Evolutionary conservation across 2,797 vertebrate species (phyloP).

Genomic region (Holocentrus rufus): DNA sequence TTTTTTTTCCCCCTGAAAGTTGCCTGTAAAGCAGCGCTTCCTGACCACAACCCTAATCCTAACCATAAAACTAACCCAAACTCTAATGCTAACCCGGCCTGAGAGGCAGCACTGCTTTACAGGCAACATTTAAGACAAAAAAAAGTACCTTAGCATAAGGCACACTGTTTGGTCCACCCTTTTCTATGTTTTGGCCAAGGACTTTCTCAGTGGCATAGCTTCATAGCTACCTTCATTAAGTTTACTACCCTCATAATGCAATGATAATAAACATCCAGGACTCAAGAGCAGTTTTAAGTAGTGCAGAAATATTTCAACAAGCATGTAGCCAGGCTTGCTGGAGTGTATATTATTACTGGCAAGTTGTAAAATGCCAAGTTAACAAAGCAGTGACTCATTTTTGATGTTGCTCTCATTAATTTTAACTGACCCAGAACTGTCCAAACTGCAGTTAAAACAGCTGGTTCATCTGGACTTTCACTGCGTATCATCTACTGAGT

Average conservation of each 20-base stretch:
- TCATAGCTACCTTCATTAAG: conserved; percentile 8
- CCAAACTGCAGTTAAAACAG: neutral
- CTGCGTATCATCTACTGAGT: neutral
- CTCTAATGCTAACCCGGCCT: too few species aligned
- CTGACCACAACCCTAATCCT: too few species aligned
- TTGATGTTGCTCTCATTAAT: conserved; percentile 37
- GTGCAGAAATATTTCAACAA: conserved; percentile 41
- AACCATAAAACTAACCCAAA: too few species aligned
- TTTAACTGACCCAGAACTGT: conserved; percentile 41
- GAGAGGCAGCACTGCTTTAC: too few species aligned
- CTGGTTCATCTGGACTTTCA: conserved; percentile 17
- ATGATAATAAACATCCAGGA: conserved; percentile 38
- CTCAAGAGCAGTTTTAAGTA: conserved; percentile 7
- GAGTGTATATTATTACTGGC: conserved; percentile 9
- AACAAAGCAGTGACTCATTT: conserved; percentile 39
- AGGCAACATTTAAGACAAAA: too few species aligned
- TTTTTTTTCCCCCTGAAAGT: too few species aligned
- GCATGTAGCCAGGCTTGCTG: conserved; percentile 11
- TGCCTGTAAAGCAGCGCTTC: too few species aligned
- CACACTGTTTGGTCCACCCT: conserved; percentile 4
- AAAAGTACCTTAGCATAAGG: neutral
- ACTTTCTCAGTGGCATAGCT: conserved; percentile 30
- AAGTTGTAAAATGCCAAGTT: conserved; percentile 39
- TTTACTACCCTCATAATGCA: conserved; percentile 25
- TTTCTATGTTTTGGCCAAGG: conserved; percentile 2